These are phyloP conservation scores for Psix sp. DNA, from an alignment of 1,140 invertebrate genomes.

Conservation along the genomic window DNA sequence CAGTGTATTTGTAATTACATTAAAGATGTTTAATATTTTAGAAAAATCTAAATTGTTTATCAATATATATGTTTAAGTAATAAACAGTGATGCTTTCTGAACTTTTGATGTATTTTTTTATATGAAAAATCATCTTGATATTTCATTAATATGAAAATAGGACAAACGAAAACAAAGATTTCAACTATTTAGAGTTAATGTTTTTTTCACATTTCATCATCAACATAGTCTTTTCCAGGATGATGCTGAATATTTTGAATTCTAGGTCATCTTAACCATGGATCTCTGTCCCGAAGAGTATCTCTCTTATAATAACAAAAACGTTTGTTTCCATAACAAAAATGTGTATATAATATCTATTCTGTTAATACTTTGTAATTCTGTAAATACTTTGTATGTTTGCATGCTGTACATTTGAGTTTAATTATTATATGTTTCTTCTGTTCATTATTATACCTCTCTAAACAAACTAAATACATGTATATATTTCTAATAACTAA, in stretches of 20 bases:
- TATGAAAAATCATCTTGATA: too few relatives aligned
- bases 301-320: constrained; percentile 10
- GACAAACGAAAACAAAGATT: too few relatives aligned
- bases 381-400: constrained; percentile 51
- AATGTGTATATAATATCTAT: too few relatives aligned
- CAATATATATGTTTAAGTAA: too few relatives aligned
- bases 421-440: constrained; percentile 40
- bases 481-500: constrained; percentile 53
- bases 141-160: too few relatives aligned
- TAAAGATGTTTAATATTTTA: too few relatives aligned
- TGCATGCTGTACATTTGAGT: constrained; percentile 27
- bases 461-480: constrained; percentile 23
- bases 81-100: too few relatives aligned
- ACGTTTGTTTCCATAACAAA: too few relatives aligned
- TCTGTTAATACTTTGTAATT: too few relatives aligned
- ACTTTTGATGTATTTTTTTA: too few relatives aligned
- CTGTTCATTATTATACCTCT: constrained; percentile 36
- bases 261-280: constrained; percentile 33
- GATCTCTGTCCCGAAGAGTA: constrained; percentile 25
- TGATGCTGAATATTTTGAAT: constrained; percentile 21
- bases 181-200: constrained; percentile 7
- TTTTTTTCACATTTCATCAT: constrained; percentile 3
- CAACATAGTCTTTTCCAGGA: constrained; percentile 31
- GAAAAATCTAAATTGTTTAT: too few relatives aligned
- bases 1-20: too few relatives aligned